These are phyloP conservation scores for Lonchura striata DNA, from an alignment of 2,113 vertebrate genomes.

Conservation along the genomic window DNA sequence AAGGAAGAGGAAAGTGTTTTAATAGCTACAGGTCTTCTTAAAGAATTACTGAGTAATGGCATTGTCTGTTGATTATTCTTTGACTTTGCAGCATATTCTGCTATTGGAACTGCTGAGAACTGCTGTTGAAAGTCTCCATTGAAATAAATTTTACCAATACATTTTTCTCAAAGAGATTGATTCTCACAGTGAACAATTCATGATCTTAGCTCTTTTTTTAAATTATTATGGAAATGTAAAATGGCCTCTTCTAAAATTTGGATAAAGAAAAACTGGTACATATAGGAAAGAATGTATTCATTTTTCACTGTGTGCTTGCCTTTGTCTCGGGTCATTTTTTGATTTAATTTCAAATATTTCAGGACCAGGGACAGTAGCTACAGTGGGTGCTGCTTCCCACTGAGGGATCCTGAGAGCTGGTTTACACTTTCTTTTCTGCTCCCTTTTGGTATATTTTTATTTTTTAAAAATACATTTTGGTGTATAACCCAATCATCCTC, in stretches of 20 bases:
- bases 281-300: background rate
- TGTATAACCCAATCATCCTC: background rate
- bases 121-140: background rate
- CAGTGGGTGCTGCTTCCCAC: fast-evolving
- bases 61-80: background rate
- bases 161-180: background rate
- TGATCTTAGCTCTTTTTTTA: background rate
- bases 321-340: background rate
- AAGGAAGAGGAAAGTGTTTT: background rate
- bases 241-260: background rate
- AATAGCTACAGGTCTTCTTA: background rate
- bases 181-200: background rate
- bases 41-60: background rate
- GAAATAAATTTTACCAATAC: background rate
- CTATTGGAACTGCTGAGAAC: background rate
- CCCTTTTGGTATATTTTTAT: background rate
- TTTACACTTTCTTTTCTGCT: background rate
- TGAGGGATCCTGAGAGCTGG: background rate
- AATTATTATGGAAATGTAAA: background rate
- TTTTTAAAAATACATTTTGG: background rate
- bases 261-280: background rate
- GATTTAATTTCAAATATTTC: background rate
- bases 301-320: background rate
- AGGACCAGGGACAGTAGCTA: background rate
- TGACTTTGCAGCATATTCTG: background rate